Conservation (phyloP, 2,113 vertebrate species). For the Psittacus erithacus region DNA sequence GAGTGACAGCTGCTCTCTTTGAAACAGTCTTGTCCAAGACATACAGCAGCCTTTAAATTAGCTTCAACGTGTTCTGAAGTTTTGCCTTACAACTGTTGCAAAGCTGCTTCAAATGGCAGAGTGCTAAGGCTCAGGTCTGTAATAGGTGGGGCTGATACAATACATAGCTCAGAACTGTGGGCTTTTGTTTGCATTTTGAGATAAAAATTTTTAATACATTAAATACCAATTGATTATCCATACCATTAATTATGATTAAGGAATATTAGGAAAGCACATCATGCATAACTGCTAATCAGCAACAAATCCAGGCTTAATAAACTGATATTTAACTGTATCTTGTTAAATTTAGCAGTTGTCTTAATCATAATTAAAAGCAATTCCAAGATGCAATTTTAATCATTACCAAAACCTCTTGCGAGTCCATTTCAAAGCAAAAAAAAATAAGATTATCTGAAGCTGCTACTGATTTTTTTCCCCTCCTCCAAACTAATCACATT, state of each 20-base stretch:
- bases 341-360: constrained; percentile 58
- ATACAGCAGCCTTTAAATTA: background rate
- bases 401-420: constrained; percentile 7
- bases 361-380: constrained; percentile 53
- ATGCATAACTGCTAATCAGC: background rate
- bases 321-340: constrained; percentile 59
- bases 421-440: constrained; percentile 6
- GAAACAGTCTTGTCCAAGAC: background rate
- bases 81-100: background rate
- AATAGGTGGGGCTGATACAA: background rate
- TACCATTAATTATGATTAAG: constrained; percentile 45
- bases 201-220: constrained; percentile 21
- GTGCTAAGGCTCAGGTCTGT: background rate
- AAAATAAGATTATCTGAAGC: background rate
- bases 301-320: constrained; percentile 40
- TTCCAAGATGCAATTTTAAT: constrained; percentile 41
- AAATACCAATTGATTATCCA: constrained; percentile 41
- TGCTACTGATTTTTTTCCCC: background rate
- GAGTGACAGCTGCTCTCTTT: background rate
- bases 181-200: background rate
- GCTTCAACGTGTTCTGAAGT: background rate
- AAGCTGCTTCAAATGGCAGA: background rate
- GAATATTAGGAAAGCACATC: constrained; percentile 8
- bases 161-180: background rate
- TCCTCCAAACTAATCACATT: background rate